Base-by-base conservation (phyloP, 2,797 vertebrate species). In the Leuciscus waleckii region DNA sequence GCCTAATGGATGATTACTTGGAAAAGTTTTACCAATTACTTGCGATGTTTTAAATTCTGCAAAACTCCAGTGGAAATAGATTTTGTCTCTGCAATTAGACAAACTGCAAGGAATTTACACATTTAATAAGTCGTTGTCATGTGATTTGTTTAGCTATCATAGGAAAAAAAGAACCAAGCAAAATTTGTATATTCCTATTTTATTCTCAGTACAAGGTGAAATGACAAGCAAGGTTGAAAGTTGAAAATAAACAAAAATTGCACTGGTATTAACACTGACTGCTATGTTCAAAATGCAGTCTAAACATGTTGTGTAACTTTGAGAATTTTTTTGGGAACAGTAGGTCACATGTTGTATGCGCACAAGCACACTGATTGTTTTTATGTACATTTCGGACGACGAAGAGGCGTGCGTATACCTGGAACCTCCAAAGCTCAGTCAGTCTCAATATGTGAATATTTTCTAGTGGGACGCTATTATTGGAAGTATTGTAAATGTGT, bases 401-500 rank as follows among this genome's bases (percentile, higher is more conserved):
- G 3, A 51, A 26, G 58, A 67, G 17, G 13, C 5, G 2, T 16
- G 2, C 9, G 6, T 68, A 67, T 68, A 76, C 58, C 76, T 76
- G 43, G 39, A 68, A 19, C 63, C 29, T 51, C 29, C 63, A 19
- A 73, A 82, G 26, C 32, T 14, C 26, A 35, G 56, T 79, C 29
- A 17, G 49, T 37, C 67, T 81, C 32, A 71, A 8, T 75, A 26
- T 63, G 81, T 49, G 70, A 32, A 46, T 76, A 54, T 77, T 84
- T 67, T 76, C 14, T 68, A 39, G 71, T 16, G 46, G 58, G 56
- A 83, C 43, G 49, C 41, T 46, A 23, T 46, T 74, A 58, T 83
- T 67, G 10, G 10, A 83, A 56, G 49, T 84, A 58, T 84, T 84
- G 46, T 78, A 65, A 75, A 73, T 63, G 58, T 69, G 49, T 79